Conservation (phyloP, 2,113 vertebrate species). For the Spheniscus mendiculus region DNA sequence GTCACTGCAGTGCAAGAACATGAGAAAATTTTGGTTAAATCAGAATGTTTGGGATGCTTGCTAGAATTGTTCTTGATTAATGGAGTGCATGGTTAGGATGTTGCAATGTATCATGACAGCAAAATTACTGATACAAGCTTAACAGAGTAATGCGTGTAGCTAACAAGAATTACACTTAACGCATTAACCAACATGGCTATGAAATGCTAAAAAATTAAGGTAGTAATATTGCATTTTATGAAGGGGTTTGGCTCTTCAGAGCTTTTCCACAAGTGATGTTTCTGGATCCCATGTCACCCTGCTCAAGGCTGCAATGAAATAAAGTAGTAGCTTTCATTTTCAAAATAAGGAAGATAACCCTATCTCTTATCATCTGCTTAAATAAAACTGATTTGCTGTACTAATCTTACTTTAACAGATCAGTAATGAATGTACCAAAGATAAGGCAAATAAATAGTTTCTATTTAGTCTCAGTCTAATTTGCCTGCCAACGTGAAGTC, state of each 20-base stretch:
- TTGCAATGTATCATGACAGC: not conserved
- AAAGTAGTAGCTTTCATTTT: not conserved
- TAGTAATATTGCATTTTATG: not conserved
- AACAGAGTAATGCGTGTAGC: not conserved
- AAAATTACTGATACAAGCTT: not conserved
- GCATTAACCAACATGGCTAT: not conserved
- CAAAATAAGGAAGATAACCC: not conserved
- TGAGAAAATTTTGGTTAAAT: not conserved
- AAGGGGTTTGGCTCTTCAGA: not conserved
- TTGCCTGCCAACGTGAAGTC: not conserved
- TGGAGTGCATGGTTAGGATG: not conserved
- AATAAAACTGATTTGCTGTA: not conserved
- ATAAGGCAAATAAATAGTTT: slow-evolving; percentile 5
- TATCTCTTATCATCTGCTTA: slow-evolving; percentile 2
- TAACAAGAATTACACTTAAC: not conserved
- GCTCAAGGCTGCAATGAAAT: not conserved
- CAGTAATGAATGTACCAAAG: not conserved
- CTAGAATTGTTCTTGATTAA: not conserved
- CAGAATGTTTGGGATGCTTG: not conserved
- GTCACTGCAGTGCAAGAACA: not conserved
- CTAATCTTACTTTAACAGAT: not conserved
- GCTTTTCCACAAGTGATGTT: not conserved
- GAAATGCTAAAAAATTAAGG: not conserved
- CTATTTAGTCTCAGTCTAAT: not conserved
- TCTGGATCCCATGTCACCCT: not conserved